Conservation (phyloP, 2,113 vertebrate species). For the Psammodynastes pulverulentus region DNA sequence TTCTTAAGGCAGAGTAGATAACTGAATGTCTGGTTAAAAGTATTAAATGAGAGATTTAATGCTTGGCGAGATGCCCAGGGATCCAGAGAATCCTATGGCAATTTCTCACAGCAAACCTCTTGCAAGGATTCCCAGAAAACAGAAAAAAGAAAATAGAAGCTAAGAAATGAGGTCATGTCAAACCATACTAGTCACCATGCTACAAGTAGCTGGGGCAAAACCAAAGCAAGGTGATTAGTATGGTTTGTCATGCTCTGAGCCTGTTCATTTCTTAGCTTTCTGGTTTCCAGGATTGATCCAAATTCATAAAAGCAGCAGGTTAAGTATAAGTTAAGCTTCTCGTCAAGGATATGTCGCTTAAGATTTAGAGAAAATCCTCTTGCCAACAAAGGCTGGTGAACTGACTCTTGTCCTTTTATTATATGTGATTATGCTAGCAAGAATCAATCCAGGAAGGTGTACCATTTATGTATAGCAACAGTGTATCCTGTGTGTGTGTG, state of each 20-base stretch:
- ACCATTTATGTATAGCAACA: not conserved
- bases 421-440: not conserved
- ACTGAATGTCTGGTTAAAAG: not conserved
- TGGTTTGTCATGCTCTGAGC: not conserved
- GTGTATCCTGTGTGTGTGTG: not conserved
- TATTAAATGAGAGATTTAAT: not conserved
- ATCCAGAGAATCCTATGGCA: not conserved
- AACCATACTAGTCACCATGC: not conserved
- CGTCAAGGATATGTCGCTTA: not conserved
- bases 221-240: not conserved
- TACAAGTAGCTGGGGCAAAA: not conserved
- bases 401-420: not conserved
- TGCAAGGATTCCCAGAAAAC: not conserved
- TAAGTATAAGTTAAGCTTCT: not conserved
- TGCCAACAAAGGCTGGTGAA: not conserved
- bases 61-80: not conserved
- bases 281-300: not conserved
- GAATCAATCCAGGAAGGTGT: not conserved
- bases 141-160: not conserved
- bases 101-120: not conserved
- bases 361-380: not conserved
- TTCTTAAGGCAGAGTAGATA: not conserved
- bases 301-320: not conserved
- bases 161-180: not conserved
- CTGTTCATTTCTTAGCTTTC: not conserved